Base-by-base conservation (phyloP, 2,888 invertebrate genomes). In the Tenthredo distinguenda region DNA sequence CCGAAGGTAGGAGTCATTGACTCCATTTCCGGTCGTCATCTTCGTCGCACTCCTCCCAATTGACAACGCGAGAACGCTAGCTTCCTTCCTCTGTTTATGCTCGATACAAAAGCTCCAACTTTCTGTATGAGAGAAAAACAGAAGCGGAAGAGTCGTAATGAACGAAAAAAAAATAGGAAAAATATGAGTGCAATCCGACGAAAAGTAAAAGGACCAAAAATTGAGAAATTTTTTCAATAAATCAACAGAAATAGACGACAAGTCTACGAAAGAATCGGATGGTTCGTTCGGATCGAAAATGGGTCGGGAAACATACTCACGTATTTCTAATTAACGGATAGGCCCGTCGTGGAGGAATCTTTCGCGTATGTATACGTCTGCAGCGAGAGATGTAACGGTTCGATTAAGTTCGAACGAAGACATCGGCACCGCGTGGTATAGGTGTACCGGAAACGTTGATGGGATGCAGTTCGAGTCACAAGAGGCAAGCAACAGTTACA, bases 21-120 rank as follows among this genome's bases (percentile, higher is more conserved):
- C 92, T 91, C 88, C 86, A 88, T 89, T 91, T 92, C 92, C 92
- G 91, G 90, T 91, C 89, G 87, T 89, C 84, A 84, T 90, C 90
- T 89, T 87, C 86, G 88, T 90, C 89, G 88, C 87, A 89, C 89
- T 87, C 87, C 87, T 90, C 12, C 15, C n/a, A n/a, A 21, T 37
- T 26, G 10, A 37, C 15, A 58, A 79, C n/a, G 43, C 55, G n/a
- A 40, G 26, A 6, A 26, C 12, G 34, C 18, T 55, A 6, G 55
- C 31, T 40, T 62, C 40, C 37, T 40, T 40, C 58, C 37, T 34
- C 47, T 37, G 31, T 18, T 55, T 58, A 31, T n/a, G 55, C 37
- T 10, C n/a, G 12, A 21, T 62, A 81, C 6, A 81, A 37, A 58
- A 81, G 79, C 21, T 77, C 50, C 18, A 15, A 31, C 15, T 77